phyloP scores from a whole-genome alignment of 2,113 vertebrate species.

The Leptocoma aspasia region DNA sequence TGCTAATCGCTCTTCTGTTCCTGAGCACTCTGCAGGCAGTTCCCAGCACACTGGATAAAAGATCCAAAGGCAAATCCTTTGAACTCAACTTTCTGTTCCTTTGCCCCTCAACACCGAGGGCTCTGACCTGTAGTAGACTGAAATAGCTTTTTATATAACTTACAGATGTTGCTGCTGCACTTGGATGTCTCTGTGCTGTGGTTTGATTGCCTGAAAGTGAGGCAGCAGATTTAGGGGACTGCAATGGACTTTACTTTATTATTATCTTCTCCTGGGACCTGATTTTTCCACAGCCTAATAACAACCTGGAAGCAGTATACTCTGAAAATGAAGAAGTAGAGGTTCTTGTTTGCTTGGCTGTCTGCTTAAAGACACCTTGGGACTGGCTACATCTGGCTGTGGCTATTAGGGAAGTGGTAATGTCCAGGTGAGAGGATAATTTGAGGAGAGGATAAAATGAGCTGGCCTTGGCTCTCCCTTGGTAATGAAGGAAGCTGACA shows the following conservation, averaged over 20 bases:
- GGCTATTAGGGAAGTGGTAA: background rate
- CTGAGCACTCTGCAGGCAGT: accelerated
- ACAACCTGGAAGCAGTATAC: background rate
- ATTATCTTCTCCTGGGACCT: background rate
- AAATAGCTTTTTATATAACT: background rate
- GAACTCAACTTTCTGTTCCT: background rate
- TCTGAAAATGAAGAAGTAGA: background rate
- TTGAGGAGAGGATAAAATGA: background rate
- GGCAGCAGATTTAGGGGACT: background rate
- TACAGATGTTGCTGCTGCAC: background rate
- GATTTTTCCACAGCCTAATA: background rate
- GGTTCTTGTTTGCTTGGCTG: background rate
- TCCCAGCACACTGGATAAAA: background rate
- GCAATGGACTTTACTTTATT: background rate
- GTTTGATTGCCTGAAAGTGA: background rate
- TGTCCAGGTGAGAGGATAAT: background rate
- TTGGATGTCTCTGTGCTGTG: background rate
- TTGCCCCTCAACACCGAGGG: background rate
- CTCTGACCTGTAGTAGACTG: background rate
- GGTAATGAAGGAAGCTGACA: background rate
- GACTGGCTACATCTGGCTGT: background rate
- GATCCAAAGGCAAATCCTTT: background rate
- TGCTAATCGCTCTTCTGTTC: background rate
- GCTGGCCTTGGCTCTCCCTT: background rate
- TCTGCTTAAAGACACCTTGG: background rate